Conservation (phyloP, 2,797 vertebrate genomes). For the Notoglanidium macrostoma region DNA sequence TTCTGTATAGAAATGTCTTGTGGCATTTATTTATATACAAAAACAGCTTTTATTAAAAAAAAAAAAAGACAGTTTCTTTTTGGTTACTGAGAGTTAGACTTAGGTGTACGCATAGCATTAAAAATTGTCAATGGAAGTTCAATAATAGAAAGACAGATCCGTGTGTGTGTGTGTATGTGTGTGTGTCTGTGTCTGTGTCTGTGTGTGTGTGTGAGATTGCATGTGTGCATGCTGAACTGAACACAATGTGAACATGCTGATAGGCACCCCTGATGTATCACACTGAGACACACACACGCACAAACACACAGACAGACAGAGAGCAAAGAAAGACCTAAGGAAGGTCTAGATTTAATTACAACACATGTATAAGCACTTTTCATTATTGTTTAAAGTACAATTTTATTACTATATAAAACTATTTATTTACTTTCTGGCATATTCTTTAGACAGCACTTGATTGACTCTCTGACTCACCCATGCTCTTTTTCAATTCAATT, state of each 20-base stretch:
- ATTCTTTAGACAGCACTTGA: background rate
- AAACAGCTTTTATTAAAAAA: background rate
- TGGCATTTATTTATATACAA: no score
- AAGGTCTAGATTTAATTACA: background rate
- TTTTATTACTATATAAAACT: background rate
- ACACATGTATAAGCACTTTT: background rate
- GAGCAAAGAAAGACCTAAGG: background rate
- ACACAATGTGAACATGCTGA: background rate
- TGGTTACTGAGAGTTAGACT: background rate
- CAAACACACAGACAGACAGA: background rate
- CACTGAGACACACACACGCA: background rate
- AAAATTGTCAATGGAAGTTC: background rate
- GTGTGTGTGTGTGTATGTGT: background rate
- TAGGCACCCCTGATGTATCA: background rate
- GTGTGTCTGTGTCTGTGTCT: background rate
- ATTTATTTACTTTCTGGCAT: background rate
- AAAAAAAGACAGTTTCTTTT: background rate
- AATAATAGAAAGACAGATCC: background rate
- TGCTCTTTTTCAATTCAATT: background rate
- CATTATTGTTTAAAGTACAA: background rate
- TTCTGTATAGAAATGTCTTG: background rate
- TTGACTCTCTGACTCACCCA: background rate
- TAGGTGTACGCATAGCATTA: background rate
- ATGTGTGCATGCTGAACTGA: constrained; percentile 1
- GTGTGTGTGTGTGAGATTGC: background rate